These are phyloP conservation scores for Drosophila falleni DNA, from an alignment of 2,888 invertebrate genomes.

Conservation along the genomic window DNA sequence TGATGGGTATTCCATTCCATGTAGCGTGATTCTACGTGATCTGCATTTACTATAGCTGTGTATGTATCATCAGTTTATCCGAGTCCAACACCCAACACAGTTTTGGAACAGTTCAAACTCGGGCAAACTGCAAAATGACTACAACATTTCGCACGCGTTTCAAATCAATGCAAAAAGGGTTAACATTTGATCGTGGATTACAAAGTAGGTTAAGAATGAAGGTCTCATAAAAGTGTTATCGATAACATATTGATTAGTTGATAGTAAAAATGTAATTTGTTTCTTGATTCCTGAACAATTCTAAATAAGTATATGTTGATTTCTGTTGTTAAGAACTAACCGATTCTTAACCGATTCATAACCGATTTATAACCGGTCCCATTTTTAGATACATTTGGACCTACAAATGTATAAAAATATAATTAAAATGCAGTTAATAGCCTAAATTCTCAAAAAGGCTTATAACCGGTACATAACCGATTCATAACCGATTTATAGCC, in stretches of 20 bases:
- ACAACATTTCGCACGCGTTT: constrained; percentile 16
- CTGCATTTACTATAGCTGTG: constrained; percentile 29
- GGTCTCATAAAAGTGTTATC: background rate
- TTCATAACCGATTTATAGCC: background rate
- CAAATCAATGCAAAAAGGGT: constrained; percentile 12
- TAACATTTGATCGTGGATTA: background rate
- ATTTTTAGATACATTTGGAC: background rate
- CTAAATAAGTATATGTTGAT: too few species aligned
- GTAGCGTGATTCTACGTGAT: constrained; percentile 57
- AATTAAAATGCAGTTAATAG: too few species aligned
- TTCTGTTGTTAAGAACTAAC: background rate
- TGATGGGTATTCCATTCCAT: constrained; percentile 57
- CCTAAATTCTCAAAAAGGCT: too few species aligned
- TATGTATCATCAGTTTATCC: constrained; percentile 6
- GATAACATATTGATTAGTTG: background rate
- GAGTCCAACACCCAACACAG: constrained; percentile 26
- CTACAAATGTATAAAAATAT: too few species aligned
- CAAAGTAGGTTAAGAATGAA: constrained; percentile 10
- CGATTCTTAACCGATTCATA: background rate
- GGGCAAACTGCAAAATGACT: constrained; percentile 14
- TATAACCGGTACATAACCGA: background rate
- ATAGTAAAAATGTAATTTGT: too few species aligned
- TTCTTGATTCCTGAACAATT: background rate
- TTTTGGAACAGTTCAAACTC: constrained; percentile 19
- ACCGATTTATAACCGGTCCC: background rate